Evolutionary conservation across 2,113 vertebrate species (phyloP), one percentile per base, ranked within the genome.

Genomic region (Pogona vitticeps): DNA sequence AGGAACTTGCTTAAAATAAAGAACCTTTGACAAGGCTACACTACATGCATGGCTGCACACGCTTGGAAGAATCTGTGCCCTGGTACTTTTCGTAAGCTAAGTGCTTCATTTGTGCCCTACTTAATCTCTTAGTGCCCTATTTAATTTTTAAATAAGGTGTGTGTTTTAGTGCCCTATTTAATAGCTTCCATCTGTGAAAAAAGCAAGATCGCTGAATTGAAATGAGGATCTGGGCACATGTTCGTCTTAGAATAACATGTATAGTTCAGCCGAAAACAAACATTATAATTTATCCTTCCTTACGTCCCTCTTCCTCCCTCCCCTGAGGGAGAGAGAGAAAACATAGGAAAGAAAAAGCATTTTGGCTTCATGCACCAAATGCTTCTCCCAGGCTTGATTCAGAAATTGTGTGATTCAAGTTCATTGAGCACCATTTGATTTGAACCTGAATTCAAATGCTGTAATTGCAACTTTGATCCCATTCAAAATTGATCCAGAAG

Each of bases 91-190:
- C 58, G 75, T 58, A 36, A 70, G 58, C n/a, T 52, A 75, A 65
- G 42, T 42, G 31, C 61, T 86, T 86, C 36, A 26, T 86, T 65
- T 75, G 68, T 86, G 85, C 40, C 70, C 85, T 86, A 86, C 70
- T 86, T 86, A 86, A 84, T 65, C 79, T 75, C 40, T 73, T 81
- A 52, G 78, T 56, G 70, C 78, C 78, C 85, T 86, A 38, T 86
- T 86, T 81, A 81, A 86, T 75, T 81, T 86, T 86, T 52, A 67
- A 75, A 75, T 36, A 84, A 76, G 83, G 68, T 61, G 38, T 75
- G 70, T 61, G 71, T 73, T 84, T 86, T 52, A 78, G 70, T 86
- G 78, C 68, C 52, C 58, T 75, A 81, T 80, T 86, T 75, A 81
- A 81, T 86, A 56, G 40, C 42, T 81, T 73, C 58, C 58, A 20